Evolutionary conservation across 2,113 vertebrate species (phyloP).

Genomic region (Verasper variegatus): DNA sequence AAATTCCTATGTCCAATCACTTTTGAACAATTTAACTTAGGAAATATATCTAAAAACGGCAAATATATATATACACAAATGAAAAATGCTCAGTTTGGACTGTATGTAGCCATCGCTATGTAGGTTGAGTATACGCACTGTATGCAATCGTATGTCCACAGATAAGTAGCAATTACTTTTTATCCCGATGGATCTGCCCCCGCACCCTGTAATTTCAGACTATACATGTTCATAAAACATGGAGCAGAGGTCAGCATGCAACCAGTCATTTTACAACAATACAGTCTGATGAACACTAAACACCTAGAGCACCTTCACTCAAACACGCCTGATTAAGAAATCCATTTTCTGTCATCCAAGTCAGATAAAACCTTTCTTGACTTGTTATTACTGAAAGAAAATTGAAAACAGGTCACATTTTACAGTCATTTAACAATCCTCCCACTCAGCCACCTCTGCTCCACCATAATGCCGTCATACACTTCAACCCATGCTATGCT

Average conservation of each 20-base stretch:
- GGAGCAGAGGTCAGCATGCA: constrained; percentile 73
- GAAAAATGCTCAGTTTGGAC: background rate
- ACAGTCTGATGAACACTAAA: constrained; percentile 74
- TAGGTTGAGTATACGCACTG: constrained; percentile 31
- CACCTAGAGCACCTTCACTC: constrained; percentile 52
- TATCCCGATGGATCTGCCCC: constrained; percentile 21
- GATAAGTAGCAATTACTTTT: constrained; percentile 54
- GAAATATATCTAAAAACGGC: too few species aligned
- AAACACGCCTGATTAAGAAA: constrained; percentile 74
- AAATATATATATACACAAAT: background rate
- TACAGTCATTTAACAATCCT: constrained; percentile 37
- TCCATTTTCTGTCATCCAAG: constrained; percentile 72
- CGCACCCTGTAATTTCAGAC: constrained; percentile 69
- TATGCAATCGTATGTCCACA: constrained; percentile 25
- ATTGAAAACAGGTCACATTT: constrained; percentile 39
- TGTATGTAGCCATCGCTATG: background rate
- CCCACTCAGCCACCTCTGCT: constrained; percentile 40
- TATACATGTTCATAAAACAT: constrained; percentile 61
- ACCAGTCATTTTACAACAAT: constrained; percentile 81
- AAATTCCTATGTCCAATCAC: too few species aligned
- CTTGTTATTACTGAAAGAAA: constrained; percentile 44
- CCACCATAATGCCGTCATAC: constrained; percentile 14
- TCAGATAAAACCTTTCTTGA: constrained; percentile 48
- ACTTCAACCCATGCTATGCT: constrained; percentile 1
- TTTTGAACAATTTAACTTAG: too few species aligned